phyloP scores from a whole-genome alignment of 2,797 vertebrate species.

The Rhodeus uyekii region DNA sequence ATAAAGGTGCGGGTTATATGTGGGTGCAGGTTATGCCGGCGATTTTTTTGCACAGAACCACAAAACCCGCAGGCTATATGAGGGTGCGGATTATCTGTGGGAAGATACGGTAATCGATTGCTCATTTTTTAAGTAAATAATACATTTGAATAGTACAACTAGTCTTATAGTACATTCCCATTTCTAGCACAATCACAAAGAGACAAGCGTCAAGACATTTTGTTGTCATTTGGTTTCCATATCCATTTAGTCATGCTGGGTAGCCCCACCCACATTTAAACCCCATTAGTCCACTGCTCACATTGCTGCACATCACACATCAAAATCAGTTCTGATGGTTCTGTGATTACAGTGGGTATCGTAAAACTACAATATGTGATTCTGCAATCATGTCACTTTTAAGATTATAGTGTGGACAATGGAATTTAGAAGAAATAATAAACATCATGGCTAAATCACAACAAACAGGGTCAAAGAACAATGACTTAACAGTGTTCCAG shows the following conservation, averaged over 20 bases:
- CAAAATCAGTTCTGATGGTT: neutral
- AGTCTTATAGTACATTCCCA: neutral
- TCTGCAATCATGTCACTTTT: neutral
- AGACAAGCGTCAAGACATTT: neutral
- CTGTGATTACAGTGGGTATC: neutral
- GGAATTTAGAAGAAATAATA: conserved; percentile 20
- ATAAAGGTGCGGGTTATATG: too few relatives aligned
- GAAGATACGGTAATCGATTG: neutral
- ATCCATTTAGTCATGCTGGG: neutral
- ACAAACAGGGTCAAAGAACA: conserved; percentile 12
- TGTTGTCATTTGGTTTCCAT: neutral
- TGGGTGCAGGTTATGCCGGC: too few relatives aligned
- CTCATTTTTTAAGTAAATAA: neutral
- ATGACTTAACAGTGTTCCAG: conserved; percentile 25
- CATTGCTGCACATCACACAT: neutral
- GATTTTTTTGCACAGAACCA: too few relatives aligned
- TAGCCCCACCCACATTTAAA: neutral
- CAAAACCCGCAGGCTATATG: too few relatives aligned
- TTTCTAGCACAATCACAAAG: neutral
- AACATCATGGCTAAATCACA: neutral
- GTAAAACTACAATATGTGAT: neutral
- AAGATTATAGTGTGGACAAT: neutral
- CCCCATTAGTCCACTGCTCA: neutral
- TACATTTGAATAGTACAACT: neutral
- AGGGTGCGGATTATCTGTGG: too few relatives aligned